phyloP scores from a whole-genome alignment of 2,113 vertebrate species.

The Anthoscopus minutus region DNA sequence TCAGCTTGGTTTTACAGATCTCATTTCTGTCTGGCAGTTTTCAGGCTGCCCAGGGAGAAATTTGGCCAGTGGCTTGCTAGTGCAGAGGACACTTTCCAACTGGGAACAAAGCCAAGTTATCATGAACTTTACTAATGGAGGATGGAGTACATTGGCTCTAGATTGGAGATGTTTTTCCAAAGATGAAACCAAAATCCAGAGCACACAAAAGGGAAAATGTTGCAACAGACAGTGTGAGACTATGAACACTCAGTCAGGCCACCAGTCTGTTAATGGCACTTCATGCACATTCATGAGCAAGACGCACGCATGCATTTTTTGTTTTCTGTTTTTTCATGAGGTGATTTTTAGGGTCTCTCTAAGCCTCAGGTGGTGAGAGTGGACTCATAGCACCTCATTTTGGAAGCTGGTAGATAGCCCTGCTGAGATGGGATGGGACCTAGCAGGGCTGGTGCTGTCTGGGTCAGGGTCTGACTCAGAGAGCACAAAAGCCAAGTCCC shows the following conservation, averaged over 20 bases:
- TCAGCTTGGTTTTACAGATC: slow-evolving; percentile 32
- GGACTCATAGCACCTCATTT: rapidly evolving
- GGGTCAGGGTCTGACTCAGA: background rate
- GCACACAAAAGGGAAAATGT: background rate
- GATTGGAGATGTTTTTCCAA: background rate
- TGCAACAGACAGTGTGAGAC: rapidly evolving
- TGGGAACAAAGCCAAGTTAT: background rate
- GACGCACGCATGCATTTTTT: rapidly evolving
- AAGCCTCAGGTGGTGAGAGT: background rate
- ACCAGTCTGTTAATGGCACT: background rate
- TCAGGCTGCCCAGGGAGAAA: slow-evolving; percentile 28
- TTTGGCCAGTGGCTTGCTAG: slow-evolving; percentile 16
- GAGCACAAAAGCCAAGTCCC: background rate
- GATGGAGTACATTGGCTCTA: background rate
- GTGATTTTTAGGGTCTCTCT: background rate
- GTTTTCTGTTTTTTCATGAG: background rate
- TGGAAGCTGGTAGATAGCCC: background rate
- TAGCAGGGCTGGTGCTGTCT: background rate
- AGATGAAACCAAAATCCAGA: background rate
- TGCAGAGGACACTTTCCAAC: background rate
- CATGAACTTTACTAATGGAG: background rate
- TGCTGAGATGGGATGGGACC: background rate
- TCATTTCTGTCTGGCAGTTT: slow-evolving; percentile 40
- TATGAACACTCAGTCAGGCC: background rate
- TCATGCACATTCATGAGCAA: background rate